A percentile compares a stretch with the other conserved stretches of the same genome.
Evolutionary conservation across 2,113 vertebrate genomes (phyloP).

Genomic region (Phalacrocorax brasilianus): DNA sequence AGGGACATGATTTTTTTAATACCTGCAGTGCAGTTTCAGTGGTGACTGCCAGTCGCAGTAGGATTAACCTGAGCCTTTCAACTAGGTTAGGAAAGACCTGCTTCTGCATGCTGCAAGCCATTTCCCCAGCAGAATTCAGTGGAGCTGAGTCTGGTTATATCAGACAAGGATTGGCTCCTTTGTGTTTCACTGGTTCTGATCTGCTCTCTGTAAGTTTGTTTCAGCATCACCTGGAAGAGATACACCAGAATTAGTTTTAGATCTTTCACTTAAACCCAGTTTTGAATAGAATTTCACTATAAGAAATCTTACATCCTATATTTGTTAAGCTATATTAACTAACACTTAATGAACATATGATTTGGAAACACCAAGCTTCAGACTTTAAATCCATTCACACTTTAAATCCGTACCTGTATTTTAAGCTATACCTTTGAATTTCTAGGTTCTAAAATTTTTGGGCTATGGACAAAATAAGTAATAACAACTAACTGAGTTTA

Average conservation of each 20-base stretch:
- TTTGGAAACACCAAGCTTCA: neutral
- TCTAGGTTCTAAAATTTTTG: neutral
- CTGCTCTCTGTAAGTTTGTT: neutral
- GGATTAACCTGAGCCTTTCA: neutral
- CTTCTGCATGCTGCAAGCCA: neutral
- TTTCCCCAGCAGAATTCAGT: neutral
- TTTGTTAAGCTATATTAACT: neutral
- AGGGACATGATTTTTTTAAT: constrained; percentile 7
- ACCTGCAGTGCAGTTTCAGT: neutral
- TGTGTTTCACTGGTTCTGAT: neutral
- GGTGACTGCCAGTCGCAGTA: neutral
- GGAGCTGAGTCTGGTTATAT: neutral
- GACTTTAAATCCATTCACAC: neutral
- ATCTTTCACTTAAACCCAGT: neutral
- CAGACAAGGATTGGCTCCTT: neutral
- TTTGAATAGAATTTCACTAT: neutral
- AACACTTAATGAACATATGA: neutral
- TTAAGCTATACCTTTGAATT: neutral
- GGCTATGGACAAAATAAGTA: neutral
- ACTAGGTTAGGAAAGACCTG: neutral
- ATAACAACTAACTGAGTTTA: neutral
- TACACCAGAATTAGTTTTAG: rapidly evolving
- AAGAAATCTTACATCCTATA: neutral
- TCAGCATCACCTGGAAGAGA: neutral
- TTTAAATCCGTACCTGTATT: neutral